Evolutionary conservation across 2,888 invertebrate genomes (phyloP), one percentile per base, ranked within the genome.

Genomic region (Electrophaes corylata): DNA sequence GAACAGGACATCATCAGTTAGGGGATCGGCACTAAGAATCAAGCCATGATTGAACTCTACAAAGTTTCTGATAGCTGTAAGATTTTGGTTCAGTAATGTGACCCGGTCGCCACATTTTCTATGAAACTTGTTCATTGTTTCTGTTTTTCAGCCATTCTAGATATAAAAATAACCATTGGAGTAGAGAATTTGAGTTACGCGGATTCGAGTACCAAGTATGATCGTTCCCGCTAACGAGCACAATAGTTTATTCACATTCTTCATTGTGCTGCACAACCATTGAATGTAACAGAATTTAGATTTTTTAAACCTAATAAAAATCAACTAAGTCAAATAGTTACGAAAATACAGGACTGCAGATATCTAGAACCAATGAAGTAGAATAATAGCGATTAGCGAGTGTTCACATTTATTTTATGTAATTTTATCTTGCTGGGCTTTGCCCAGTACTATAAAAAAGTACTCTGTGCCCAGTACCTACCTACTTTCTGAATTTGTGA

Each of bases 31-130:
- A 73, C 96, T 96, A 66, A 98, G 93, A 20, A 97, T 96, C 66
- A 98, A 87, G n/a, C 97, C 97, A 89, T 96, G 95, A 84, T 97
- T 97, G 79, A 96, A 97, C 79, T 97, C 96, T 53, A 95, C 94
- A 72, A 95, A 94, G 79, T 95, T 95, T 71, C 97, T 92, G 62
- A 95, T 93, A 14, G 97, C 97, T 26, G 97, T 97, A 60, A 95
- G 94, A 86, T 96, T 96, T 71, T 95, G 95, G 89, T 98, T 97
- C 56, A 95, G 93, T 69, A 98, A 93, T 67, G 95, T 95, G 69
- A 98, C 96, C 72, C 96, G 93, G 70, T 96, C 95, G 57, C 98
- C 98, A 86, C 97, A 96, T 79, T 95, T 94, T 79, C 94, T 93
- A 88, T 96, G 96, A 83, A 96, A 96, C 72, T 93, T 65, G 55